Base-by-base conservation (phyloP, 1,140 invertebrate species). In the Acromyrmex heyeri region DNA sequence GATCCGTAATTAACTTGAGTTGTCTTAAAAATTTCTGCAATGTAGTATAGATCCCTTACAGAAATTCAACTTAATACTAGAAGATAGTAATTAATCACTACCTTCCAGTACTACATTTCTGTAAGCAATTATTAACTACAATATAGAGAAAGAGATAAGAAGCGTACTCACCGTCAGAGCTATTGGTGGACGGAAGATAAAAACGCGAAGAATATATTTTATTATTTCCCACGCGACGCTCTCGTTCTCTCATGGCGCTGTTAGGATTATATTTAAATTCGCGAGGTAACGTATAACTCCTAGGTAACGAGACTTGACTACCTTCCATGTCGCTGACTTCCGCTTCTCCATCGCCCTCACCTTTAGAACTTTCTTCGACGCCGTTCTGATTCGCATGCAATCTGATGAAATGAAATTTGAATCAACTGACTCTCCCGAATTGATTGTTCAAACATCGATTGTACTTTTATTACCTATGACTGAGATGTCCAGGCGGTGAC, bases 221-320 rank as follows among this genome's bases (percentile, higher is more conserved):
- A 88, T 94, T 94, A 59, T 94, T 93, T 83, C 92, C 94, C n/a
- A 91, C 88, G 62, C 96, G 94, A 76, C 95, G 96, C 82, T 97
- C 96, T 75, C 97, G 95, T 44, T 97, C 96, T 81, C 97, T 95
- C 24, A 77, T 75, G 24, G 53, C 77, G 65, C 92, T 93, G 64
- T 92, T 93, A 10, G 93, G 85, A 87, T 97, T 97, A 94, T 98
- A 98, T 90, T 97, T 97, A 93, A 98, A 98, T 94, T 98, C 97
- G 38, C 97, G 96, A 0, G 98, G 98, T 16, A 98, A 94, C 1
- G 98, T 98, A 92, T 98, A 98, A 30, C 97, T 98, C 48, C 97
- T 96, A 0, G 98, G 97, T 21, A 98, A 93, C 1, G 97, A 98
- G 70, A 98, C 96, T 95, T 97, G 94, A 86, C 95, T 95, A 65